Evolutionary conservation across 2,888 invertebrate species (phyloP).

Genomic region (Rhopalosiphum nymphaeae): DNA sequence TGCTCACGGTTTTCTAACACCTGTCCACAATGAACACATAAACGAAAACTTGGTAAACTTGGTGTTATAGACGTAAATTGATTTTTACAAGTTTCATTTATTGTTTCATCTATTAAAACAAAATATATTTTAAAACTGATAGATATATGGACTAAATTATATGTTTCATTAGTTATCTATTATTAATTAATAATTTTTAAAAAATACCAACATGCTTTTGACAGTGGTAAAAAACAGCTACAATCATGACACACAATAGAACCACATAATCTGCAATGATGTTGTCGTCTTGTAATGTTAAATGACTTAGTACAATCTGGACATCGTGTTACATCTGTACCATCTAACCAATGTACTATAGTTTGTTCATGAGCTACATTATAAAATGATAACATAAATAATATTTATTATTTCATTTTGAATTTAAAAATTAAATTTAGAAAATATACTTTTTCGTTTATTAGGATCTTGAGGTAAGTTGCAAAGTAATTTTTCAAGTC

Average conservation of each 20-base stretch:
- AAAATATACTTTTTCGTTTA: slow-evolving; percentile 76
- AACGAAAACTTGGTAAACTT: slow-evolving; percentile 41
- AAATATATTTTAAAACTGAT: neutral
- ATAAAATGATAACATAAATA: slow-evolving; percentile 9
- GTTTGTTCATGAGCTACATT: slow-evolving; percentile 75
- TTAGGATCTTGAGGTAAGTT: slow-evolving; percentile 82
- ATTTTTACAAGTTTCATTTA: slow-evolving; percentile 38
- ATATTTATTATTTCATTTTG: neutral
- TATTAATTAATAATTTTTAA: neutral
- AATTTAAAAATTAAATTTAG: neutral
- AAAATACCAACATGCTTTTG: slow-evolving; percentile 79
- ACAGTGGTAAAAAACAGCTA: slow-evolving; percentile 85
- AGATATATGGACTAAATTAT: neutral
- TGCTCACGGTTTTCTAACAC: slow-evolving; percentile 59
- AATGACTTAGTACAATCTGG: slow-evolving; percentile 92
- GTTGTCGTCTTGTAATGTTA: slow-evolving; percentile 88
- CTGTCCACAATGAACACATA: slow-evolving; percentile 55
- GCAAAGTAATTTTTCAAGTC: slow-evolving; percentile 89
- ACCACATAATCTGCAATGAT: slow-evolving; percentile 96
- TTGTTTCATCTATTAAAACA: slow-evolving; percentile 53
- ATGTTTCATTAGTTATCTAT: neutral
- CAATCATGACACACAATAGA: slow-evolving; percentile 93
- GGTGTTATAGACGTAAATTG: neutral
- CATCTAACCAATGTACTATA: slow-evolving; percentile 93
- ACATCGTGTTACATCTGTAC: slow-evolving; percentile 88